These are phyloP conservation scores for Exocentrus adspersus DNA, from an alignment of 2,888 invertebrate genomes.

Conservation along the genomic window DNA sequence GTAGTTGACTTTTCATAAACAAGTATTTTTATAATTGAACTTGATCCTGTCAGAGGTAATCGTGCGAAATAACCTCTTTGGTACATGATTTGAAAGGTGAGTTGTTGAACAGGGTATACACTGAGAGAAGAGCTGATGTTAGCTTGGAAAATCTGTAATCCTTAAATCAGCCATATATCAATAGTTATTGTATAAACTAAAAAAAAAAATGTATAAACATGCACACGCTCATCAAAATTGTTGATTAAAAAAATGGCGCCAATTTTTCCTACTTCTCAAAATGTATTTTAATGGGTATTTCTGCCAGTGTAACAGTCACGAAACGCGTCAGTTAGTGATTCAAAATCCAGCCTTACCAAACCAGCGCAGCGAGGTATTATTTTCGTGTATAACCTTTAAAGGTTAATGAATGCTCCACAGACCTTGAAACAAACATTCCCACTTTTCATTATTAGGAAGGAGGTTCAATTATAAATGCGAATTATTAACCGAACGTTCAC, in stretches of 20 bases:
- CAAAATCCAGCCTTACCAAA: slow-evolving; percentile 12
- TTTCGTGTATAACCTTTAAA: slow-evolving; percentile 58
- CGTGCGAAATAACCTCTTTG: slow-evolving; percentile 7
- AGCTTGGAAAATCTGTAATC: background rate
- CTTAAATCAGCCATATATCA: too few relatives aligned
- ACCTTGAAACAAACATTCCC: slow-evolving; percentile 57
- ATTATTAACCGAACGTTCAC: slow-evolving; percentile 58
- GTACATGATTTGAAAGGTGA: slow-evolving; percentile 12
- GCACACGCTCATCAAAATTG: too few relatives aligned
- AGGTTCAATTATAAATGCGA: slow-evolving; percentile 53
- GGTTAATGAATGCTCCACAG: slow-evolving; percentile 63
- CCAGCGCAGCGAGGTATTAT: slow-evolving; percentile 17
- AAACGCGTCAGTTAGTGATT: slow-evolving; percentile 2
- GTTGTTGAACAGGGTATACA: background rate
- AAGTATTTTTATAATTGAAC: slow-evolving; percentile 17
- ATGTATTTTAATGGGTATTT: too few relatives aligned
- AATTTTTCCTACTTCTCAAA: too few relatives aligned
- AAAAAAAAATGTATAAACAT: too few relatives aligned
- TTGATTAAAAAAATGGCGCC: too few relatives aligned
- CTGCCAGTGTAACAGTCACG: background rate
- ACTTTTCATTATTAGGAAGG: slow-evolving; percentile 47
- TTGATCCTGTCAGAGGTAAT: slow-evolving; percentile 16
- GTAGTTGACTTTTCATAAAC: slow-evolving; percentile 12
- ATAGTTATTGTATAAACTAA: too few relatives aligned
- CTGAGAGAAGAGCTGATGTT: background rate